Evolutionary conservation across 2,888 invertebrate species (phyloP), one percentile per base, ranked within the genome.

Genomic region (Cremastobaeus sp.): DNA sequence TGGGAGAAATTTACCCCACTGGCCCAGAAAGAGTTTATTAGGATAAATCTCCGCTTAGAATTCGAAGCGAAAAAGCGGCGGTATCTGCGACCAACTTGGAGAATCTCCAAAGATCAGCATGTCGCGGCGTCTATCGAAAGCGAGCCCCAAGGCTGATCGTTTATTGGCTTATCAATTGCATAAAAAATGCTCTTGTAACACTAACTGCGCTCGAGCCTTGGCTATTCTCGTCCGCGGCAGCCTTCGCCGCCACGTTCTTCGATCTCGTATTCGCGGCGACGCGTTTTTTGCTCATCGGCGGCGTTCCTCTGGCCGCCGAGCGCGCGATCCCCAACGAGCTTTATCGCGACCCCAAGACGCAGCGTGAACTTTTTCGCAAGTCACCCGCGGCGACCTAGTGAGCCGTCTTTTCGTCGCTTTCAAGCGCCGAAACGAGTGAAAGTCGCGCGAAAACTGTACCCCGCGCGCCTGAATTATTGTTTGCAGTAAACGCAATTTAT

Each of bases 91-190:
- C n/a, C n/a, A n/a, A n/a, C n/a, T n/a, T n/a, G n/a, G n/a, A n/a
- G n/a, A n/a, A n/a, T n/a, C n/a, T n/a, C n/a, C n/a, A n/a, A n/a
- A n/a, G n/a, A n/a, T n/a, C n/a, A n/a, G n/a, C n/a, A n/a, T n/a
- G n/a, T n/a, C n/a, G 39, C 39, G 25, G 14, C 18, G 39, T 43
- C 30, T 34, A 65, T 55, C 54, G 12, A 30, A 30, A 6, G 32
- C 50, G 41, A 39, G 12, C 20, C 6, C 28, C 57, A 57, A 68
- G 18, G 48, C 35, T 37, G 45, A 45, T 68, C 45, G 68, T 68
- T 68, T 59, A 52, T 68, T 59, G 52, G 52, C 68, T 65, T 65
- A 72, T 65, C 71, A 72, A 47, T 72, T 65, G 64, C 71, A 65
- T 48, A 59, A 72, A 72, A 50, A 72, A 72, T 47, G 47, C 65